These are phyloP conservation scores for Anthrax anthrax DNA, from an alignment of 2,888 invertebrate genomes.

Conservation along the genomic window DNA sequence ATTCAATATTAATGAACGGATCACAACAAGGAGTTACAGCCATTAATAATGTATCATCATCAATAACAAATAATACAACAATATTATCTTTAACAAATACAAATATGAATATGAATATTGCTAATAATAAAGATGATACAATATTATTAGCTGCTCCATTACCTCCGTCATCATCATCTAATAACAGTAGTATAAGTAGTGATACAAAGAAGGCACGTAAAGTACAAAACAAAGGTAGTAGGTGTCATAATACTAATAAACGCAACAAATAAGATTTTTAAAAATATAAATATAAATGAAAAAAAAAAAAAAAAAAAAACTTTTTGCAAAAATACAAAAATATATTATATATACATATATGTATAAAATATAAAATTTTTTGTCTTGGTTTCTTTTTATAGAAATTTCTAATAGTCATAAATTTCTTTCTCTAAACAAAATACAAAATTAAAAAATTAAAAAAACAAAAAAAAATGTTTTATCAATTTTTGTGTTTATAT, in stretches of 20 bases:
- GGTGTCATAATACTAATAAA: slow-evolving; percentile 32
- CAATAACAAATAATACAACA: too few relatives aligned
- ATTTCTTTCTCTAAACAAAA: too few relatives aligned
- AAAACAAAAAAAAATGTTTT: not conserved
- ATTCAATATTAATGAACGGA: too few relatives aligned
- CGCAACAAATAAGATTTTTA: slow-evolving; percentile 37
- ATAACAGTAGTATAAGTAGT: slow-evolving; percentile 14
- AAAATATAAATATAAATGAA: slow-evolving; percentile 25
- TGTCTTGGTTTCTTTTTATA: too few relatives aligned
- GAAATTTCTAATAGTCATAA: too few relatives aligned
- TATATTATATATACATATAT: too few relatives aligned
- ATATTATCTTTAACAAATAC: too few relatives aligned
- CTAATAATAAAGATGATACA: not conserved
- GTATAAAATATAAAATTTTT: slow-evolving; percentile 26
- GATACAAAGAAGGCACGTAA: slow-evolving; percentile 35
- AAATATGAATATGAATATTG: too few relatives aligned
- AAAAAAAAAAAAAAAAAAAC: too few relatives aligned
- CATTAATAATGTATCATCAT: too few relatives aligned
- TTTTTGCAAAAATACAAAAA: too few relatives aligned
- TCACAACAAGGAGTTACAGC: not conserved
- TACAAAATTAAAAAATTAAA: not conserved
- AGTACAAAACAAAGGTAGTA: slow-evolving; percentile 34
- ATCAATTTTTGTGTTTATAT: not conserved
- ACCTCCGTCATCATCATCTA: not conserved
- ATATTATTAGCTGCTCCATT: not conserved